Base-by-base conservation (phyloP, 2,888 invertebrate genomes). In the Metopia argyrocephala region DNA sequence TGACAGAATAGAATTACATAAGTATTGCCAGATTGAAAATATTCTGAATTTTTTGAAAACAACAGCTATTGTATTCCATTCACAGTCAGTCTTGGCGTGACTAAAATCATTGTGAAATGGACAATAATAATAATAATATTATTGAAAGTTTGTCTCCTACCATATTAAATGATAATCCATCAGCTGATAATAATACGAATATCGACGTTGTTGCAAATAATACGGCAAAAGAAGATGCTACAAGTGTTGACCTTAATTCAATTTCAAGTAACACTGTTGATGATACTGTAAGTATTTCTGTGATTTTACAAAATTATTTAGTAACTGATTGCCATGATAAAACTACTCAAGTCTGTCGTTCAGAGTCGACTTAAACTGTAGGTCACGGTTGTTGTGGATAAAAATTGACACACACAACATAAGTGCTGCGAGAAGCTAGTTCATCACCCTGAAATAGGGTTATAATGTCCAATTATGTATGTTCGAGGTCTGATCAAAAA, bases 241-340 rank as follows among this genome's bases (percentile, higher is more conserved):
- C 48, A 38, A 20, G 21, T 62, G 48, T 4, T 48, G 46, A 62
- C 46, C 48, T 62, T 45, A 27, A 64, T 62, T 46, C 48, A 62
- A 46, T 62, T 48, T 45, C 31, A 31, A 31, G 20, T 56, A 48
- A 68, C 57, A 28, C 56, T 56, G 56, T 20, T 68, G 56, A 56
- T 68, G 46, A 68, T 56, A 56, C 20, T 68, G 68, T 68, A 68
- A 68, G 57, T 68, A 68, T 68, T 68, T 12, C 12, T 68, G 45
- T 5, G 45, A 56, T 56, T 28, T 68, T 56, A 68, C 68, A 54
- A 20, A 66, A 31, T 52, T 66, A 65, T 65, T 27, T n/a, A n/a
- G n/a, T n/a, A n/a, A n/a, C n/a, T n/a, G n/a, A n/a, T n/a, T n/a
- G n/a, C n/a, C n/a, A n/a, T n/a, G n/a, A n/a, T n/a, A n/a, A n/a